Evolutionary conservation across 2,113 vertebrate species (phyloP).

Genomic region (Nasalis larvatus): DNA sequence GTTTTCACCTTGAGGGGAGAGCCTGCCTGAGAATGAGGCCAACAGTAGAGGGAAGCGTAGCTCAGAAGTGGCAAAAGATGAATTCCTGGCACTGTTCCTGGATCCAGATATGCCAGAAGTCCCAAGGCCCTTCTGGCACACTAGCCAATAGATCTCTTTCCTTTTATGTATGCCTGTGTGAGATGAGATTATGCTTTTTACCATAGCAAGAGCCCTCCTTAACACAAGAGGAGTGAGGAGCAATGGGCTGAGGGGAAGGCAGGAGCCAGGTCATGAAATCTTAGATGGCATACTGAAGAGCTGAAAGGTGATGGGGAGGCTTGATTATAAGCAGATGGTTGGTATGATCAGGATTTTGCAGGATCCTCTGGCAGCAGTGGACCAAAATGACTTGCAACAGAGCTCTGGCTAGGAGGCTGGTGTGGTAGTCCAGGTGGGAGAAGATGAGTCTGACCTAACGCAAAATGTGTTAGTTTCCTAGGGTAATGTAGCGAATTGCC

Average conservation of each 20-base stretch:
- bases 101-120: background rate
- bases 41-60: background rate
- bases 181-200: background rate
- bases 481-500: background rate
- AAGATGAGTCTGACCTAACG: background rate
- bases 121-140: background rate
- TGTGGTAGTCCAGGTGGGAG: background rate
- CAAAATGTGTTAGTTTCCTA: background rate
- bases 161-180: background rate
- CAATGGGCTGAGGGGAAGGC: background rate
- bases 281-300: background rate
- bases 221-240: background rate
- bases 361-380: background rate
- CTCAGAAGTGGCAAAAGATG: background rate
- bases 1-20: background rate
- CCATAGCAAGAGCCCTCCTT: background rate
- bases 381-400: background rate
- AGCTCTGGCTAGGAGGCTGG: background rate
- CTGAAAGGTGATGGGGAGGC: background rate
- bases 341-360: background rate
- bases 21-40: background rate
- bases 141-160: background rate
- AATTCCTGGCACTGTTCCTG: background rate
- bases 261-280: background rate
- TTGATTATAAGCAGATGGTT: background rate